Evolutionary conservation across 2,113 vertebrate species (phyloP).

Genomic region (Paradoxurus hermaphroditus): DNA sequence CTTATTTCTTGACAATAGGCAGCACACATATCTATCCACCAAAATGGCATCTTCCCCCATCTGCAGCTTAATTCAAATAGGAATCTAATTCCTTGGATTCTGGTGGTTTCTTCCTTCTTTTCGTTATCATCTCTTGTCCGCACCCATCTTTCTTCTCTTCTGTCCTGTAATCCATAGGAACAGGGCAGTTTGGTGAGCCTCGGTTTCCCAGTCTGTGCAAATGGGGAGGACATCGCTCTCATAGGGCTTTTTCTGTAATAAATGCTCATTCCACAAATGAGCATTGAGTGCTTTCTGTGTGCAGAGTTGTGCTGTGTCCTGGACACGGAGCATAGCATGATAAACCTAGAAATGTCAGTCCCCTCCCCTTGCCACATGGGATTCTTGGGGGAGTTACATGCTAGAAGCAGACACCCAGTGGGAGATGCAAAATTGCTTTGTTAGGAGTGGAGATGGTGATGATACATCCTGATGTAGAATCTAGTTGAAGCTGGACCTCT

Average conservation of each 20-base stretch:
- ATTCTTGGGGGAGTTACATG: not conserved
- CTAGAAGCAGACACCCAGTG: not conserved
- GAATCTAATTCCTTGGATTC: not conserved
- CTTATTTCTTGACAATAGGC: conserved; percentile 36
- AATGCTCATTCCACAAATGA: rapidly evolving
- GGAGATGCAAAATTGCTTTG: not conserved
- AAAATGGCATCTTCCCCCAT: not conserved
- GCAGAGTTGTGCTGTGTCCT: not conserved
- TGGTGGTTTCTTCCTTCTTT: not conserved
- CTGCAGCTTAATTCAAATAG: not conserved
- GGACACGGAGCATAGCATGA: not conserved
- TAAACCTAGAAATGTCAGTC: not conserved
- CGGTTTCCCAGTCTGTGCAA: not conserved
- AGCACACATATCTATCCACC: not conserved
- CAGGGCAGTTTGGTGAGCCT: not conserved
- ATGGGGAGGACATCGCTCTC: not conserved
- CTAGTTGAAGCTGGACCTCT: not conserved
- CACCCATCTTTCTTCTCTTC: not conserved
- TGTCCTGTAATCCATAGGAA: not conserved
- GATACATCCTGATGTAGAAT: not conserved
- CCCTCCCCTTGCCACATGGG: not conserved
- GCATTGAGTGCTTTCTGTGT: not conserved
- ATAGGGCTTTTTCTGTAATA: not conserved
- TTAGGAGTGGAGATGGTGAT: not conserved
- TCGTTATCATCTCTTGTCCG: not conserved